Evolutionary conservation across 2,888 invertebrate genomes (phyloP), one percentile per base, ranked within the genome.

Genomic region (Philhelius pedissequus): DNA sequence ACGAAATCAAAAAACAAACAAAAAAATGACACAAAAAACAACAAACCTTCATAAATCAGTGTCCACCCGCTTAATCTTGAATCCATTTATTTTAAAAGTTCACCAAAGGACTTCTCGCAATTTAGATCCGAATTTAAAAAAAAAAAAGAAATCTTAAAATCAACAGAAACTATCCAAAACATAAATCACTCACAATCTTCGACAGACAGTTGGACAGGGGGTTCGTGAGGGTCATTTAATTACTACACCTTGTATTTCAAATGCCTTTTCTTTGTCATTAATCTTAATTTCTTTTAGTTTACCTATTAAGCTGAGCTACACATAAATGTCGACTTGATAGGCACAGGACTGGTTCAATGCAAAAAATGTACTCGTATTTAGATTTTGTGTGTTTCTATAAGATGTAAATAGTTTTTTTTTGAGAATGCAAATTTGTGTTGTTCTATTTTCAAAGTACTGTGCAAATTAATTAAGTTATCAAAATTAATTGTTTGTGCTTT

Each of bases 381-480:
- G n/a, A n/a, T 13, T 54, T 30, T 32, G 2, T 8, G 25, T 52
- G 1, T 8, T n/a, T n/a, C n/a, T n/a, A n/a, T n/a, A 52, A 52
- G 25, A 50, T 50, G n/a, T n/a, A 45, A 5, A 45, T 45, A 9
- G 45, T 11, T 45, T 45, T 45, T 1, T 43, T 45, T 7, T 20
- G 3, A 4, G 20, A 8, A 43, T 43, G 40, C 15, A 43, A 0
- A 15, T 11, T 11, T 45, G 22, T 13, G 4, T 45, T 45, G 1
- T 4, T 45, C 0, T 45, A 11, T 45, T 48, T 58, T 18, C 20
- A 3, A 56, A 20, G 18, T 11, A 3, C 11, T 56, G 20, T 56
- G 56, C 56, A 56, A 56, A 38, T 38, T 58, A 58, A 58, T 58
- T 58, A 58, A 58, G 8, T 58, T n/a, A 22, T 38, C 22, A 58